Evolutionary conservation across 1,140 invertebrate genomes (phyloP).

Genomic region (Cydia pomonella): DNA sequence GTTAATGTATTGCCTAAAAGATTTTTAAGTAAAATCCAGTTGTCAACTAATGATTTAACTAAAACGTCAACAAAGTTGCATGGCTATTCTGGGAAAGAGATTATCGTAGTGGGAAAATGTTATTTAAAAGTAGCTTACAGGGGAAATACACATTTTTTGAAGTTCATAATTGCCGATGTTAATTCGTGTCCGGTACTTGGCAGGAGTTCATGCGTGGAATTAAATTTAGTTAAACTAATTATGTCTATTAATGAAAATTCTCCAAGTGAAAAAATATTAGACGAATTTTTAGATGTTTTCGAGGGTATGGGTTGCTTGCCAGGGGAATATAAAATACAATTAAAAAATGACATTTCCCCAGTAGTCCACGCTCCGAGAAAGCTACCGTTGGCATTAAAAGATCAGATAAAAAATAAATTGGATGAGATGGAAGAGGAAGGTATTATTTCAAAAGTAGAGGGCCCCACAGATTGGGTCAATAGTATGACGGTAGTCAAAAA

Average conservation of each 20-base stretch:
- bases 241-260: neutral
- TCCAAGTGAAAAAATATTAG: slow-evolving; percentile 13
- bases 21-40: neutral
- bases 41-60: neutral
- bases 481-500: slow-evolving; percentile 76
- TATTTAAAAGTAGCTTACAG: slow-evolving; percentile 23
- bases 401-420: too few relatives aligned
- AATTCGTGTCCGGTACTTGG: slow-evolving; percentile 26
- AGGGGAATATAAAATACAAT: slow-evolving; percentile 26
- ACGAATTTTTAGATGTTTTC: slow-evolving; percentile 25
- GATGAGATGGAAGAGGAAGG: too few relatives aligned
- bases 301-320: slow-evolving; percentile 28
- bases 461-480: too few relatives aligned
- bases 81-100: slow-evolving; percentile 28
- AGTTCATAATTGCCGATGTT: slow-evolving; percentile 32
- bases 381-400: slow-evolving; percentile 28
- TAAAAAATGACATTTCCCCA: slow-evolving; percentile 21
- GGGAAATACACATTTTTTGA: slow-evolving; percentile 13
- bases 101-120: slow-evolving; percentile 29
- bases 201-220: slow-evolving; percentile 19
- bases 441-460: too few relatives aligned
- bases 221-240: slow-evolving; percentile 11
- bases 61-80: slow-evolving; percentile 19
- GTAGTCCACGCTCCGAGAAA: slow-evolving; percentile 32
- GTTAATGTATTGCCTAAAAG: slow-evolving; percentile 34